Base-by-base conservation (phyloP, 64 coral and sea anemone species). In the Hydrozoanthus tunicans region DNA sequence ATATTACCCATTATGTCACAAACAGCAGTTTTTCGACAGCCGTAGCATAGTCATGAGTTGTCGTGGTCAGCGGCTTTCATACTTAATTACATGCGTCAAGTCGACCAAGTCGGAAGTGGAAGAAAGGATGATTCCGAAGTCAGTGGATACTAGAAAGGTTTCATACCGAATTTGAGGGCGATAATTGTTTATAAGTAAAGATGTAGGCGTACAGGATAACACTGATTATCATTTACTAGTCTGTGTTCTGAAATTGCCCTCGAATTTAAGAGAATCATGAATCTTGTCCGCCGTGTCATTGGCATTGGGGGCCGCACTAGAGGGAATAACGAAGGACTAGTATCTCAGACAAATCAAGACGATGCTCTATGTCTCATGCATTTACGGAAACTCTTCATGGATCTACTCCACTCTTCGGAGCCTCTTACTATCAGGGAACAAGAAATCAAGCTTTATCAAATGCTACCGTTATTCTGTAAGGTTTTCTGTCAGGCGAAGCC, bases 311-410 rank as follows among this genome's bases (percentile, higher is more conserved):
- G 82, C 77, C 78, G 79, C 57, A 70, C 32, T 8, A 86, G 97
- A 79, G 64, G 89, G 10, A 83, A 52, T 53, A 77, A 73, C 59
- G 94, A 99, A 60, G 84, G 66, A 89, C 71, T 94, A 73, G 83
- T 91, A 6, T 93, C 94, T 25, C 73, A 92, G 11, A 92, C 92
- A 2, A 99, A 83, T 74, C 91, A 95, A 61, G 97, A 99, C 62
- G 97, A 95, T 72, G 97, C 86, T 2, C 63, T 99, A 23, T 95
- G 82, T 57, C 86, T 99, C 51, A 93, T 90, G 88, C 97, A 99
- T 85, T 93, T 99, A 60, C 65, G 97, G 27, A 99, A 96, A 79
- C 92, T 99, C 53, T 99, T 95, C 59, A 96, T 99, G 97, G 97
- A 99, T 90, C 92, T 99, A 60, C 92, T 95, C 7, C 97, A 99